Evolutionary conservation across 2,888 invertebrate genomes (phyloP).

Genomic region (Andrena bucephala): DNA sequence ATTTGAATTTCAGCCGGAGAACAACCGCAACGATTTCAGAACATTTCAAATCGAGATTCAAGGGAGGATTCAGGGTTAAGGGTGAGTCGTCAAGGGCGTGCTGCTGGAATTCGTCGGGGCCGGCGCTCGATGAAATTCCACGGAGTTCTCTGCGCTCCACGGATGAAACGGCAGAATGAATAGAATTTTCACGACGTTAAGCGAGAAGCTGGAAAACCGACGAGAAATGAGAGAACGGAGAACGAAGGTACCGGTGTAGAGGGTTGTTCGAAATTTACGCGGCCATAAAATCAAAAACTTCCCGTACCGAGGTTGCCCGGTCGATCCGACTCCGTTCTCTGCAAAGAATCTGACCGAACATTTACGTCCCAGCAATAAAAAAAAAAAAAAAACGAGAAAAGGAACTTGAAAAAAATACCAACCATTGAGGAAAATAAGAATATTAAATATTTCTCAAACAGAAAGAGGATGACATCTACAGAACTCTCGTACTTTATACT

Average conservation of each 20-base stretch:
- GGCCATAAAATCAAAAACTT: slow-evolving; percentile 70
- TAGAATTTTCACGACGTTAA: slow-evolving; percentile 71
- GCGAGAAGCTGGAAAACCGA: slow-evolving; percentile 47
- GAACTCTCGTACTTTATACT: background rate
- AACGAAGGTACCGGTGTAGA: slow-evolving; percentile 19
- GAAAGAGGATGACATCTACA: background rate
- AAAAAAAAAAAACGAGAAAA: background rate
- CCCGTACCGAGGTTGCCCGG: slow-evolving; percentile 62
- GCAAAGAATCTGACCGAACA: slow-evolving; percentile 13
- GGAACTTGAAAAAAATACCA: background rate
- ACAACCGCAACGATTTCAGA: slow-evolving; percentile 62
- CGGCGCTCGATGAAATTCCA: slow-evolving; percentile 71
- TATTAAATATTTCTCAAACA: background rate
- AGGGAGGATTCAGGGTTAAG: slow-evolving; percentile 71
- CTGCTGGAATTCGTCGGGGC: slow-evolving; percentile 67
- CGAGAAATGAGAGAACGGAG: slow-evolving; percentile 43
- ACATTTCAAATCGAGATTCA: slow-evolving; percentile 70
- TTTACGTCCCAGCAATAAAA: background rate
- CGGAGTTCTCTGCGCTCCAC: slow-evolving; percentile 49
- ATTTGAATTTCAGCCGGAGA: slow-evolving; percentile 33
- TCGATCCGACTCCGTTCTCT: slow-evolving; percentile 34
- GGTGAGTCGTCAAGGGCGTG: slow-evolving; percentile 64
- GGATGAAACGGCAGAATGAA: slow-evolving; percentile 65
- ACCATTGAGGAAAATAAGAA: slow-evolving; percentile 5
- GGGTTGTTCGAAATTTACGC: slow-evolving; percentile 68